A percentile compares a stretch with the other conserved stretches of the same genome.
phyloP scores from a whole-genome alignment of 2,113 vertebrate genomes.

The Pluvialis apricaria region DNA sequence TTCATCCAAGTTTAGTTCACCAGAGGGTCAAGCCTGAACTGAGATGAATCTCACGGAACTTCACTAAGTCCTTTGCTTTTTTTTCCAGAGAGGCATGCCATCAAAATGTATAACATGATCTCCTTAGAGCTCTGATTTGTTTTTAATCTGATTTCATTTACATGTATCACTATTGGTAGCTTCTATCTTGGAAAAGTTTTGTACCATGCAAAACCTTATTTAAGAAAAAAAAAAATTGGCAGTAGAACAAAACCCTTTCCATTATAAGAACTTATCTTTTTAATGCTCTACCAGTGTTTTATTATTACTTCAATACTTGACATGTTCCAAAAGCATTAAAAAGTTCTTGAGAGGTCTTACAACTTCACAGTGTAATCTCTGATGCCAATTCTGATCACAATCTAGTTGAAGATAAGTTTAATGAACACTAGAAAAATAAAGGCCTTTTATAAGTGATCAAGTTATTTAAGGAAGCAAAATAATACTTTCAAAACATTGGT shows the following conservation, averaged over 20 bases:
- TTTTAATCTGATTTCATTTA: slow-evolving; percentile 8
- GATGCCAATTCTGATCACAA: slow-evolving; percentile 14
- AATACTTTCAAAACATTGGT: not conserved
- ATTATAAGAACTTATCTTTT: slow-evolving; percentile 6
- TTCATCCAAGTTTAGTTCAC: slow-evolving; percentile 1
- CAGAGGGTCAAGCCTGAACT: not conserved
- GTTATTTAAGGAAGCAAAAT: not conserved
- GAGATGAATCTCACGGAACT: not conserved
- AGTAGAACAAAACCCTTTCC: not conserved
- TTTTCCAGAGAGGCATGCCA: not conserved
- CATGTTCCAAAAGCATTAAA: slow-evolving; percentile 35
- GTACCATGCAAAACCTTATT: not conserved
- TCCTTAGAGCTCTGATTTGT: not conserved
- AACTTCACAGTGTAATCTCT: not conserved
- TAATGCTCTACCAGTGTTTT: slow-evolving; percentile 7
- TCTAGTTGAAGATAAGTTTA: slow-evolving; percentile 25
- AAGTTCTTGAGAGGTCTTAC: slow-evolving; percentile 25
- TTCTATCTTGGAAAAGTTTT: not conserved
- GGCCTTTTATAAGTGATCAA: not conserved
- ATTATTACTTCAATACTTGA: not conserved
- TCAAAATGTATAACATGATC: not conserved
- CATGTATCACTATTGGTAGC: not conserved
- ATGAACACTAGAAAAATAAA: slow-evolving; percentile 32
- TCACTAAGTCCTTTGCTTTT: slow-evolving; percentile 8
- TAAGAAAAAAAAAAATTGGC: not conserved